Conservation (phyloP, 2,888 invertebrate genomes). For the Leptinotarsa haldemani region DNA sequence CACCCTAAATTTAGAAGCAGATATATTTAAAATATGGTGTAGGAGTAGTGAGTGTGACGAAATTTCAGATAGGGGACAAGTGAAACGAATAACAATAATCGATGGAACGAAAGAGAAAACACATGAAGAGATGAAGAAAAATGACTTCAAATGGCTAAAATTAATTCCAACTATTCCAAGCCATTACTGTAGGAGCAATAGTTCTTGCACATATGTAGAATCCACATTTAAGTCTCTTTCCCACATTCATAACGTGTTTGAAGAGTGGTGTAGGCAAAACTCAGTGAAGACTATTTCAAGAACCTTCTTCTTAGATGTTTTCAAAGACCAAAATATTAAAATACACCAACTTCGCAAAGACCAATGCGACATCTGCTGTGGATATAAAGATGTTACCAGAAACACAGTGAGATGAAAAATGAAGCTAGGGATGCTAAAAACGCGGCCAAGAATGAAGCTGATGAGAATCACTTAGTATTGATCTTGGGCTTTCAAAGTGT, state of each 20-base stretch:
- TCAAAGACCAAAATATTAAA: conserved; percentile 9
- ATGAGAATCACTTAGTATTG: conserved; percentile 16
- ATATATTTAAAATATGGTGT: conserved; percentile 16
- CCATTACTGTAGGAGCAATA: conserved; percentile 16
- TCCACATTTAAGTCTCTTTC: conserved; percentile 13
- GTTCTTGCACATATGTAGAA: too few relatives aligned
- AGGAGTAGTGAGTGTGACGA: conserved; percentile 5
- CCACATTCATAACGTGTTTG: conserved; percentile 9
- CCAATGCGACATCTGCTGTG: neutral
- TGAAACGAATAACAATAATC: conserved; percentile 5
- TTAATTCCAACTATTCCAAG: conserved; percentile 9
- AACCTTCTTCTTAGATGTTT: too few relatives aligned
- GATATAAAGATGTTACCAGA: neutral
- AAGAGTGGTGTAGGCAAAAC: conserved; percentile 18
- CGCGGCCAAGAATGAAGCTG: conserved; percentile 11
- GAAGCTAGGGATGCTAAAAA: conserved; percentile 1
- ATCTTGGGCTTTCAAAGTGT: conserved; percentile 6
- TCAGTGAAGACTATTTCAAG: conserved; percentile 17
- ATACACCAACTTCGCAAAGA: conserved; percentile 12
- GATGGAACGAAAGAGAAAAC: conserved; percentile 13
- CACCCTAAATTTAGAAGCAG: conserved; percentile 16
- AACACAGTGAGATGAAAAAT: conserved; percentile 7
- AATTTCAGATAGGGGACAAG: too few relatives aligned
- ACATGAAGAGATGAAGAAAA: conserved; percentile 22
- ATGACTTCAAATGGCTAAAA: conserved; percentile 14